Percentiles rank a stretch among this genome's conserved stretches.
Evolutionary conservation across 2,888 invertebrate species (phyloP).

Genomic region (Tricholauxania praeusta): DNA sequence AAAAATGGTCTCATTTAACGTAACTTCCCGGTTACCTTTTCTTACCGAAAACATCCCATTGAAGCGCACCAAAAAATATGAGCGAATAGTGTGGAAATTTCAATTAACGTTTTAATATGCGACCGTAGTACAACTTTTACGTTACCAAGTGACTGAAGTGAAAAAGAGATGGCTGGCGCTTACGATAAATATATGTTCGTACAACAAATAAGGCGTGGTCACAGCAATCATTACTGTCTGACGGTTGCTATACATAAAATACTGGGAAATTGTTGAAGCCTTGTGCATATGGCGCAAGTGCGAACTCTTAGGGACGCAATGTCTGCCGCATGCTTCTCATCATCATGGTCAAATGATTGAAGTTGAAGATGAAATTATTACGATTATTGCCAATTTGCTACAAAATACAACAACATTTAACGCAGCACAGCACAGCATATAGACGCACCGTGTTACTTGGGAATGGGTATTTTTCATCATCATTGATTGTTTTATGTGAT

Average conservation of each 20-base stretch:
- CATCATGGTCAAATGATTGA: slow-evolving; percentile 3
- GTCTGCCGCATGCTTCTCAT: background rate
- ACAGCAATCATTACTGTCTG: no score
- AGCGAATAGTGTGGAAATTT: slow-evolving; percentile 15
- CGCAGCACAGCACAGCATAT: slow-evolving; percentile 20
- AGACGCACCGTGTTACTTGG: background rate
- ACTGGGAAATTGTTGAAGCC: no score
- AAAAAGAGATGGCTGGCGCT: slow-evolving; percentile 11
- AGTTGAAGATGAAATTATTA: slow-evolving; percentile 40
- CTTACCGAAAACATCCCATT: no score
- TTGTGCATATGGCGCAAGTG: no score
- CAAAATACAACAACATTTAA: slow-evolving; percentile 34
- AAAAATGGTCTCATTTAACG: slow-evolving; percentile 64
- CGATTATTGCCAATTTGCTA: slow-evolving; percentile 54
- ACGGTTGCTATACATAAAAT: no score
- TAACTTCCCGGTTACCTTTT: background rate
- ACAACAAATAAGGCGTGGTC: background rate
- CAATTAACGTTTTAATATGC: slow-evolving; percentile 18
- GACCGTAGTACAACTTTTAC: background rate
- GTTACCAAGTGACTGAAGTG: background rate
- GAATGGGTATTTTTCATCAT: background rate
- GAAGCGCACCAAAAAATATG: background rate
- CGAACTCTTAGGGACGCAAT: background rate
- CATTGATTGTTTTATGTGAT: slow-evolving; percentile 64
- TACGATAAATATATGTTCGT: background rate